Percentiles rank a stretch among this genome's conserved stretches.
These are phyloP conservation scores for Chrysomela aeneicollis DNA, from an alignment of 2,888 invertebrate species.

Conservation along the genomic window DNA sequence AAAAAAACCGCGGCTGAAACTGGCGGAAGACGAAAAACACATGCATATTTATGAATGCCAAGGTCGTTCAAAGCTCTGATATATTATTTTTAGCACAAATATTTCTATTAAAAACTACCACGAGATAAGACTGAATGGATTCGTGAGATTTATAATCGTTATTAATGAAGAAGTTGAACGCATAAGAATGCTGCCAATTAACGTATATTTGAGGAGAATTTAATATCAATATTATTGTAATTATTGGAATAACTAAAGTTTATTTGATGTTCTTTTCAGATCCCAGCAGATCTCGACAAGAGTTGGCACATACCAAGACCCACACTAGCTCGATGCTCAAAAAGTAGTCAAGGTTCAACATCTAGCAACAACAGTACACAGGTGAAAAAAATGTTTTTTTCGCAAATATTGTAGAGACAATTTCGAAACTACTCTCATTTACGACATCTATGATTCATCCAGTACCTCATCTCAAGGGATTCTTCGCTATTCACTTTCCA, in stretches of 20 bases:
- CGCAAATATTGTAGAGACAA: no score
- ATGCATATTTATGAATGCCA: conserved; percentile 35
- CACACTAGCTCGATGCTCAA: conserved; percentile 72
- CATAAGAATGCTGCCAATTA: no score
- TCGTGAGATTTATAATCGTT: no score
- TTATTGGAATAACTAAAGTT: background rate
- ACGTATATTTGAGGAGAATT: no score
- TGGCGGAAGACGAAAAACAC: background rate
- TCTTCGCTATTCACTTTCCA: no score
- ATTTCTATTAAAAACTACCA: background rate
- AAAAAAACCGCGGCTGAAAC: background rate
- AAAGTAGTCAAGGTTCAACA: conserved; percentile 74
- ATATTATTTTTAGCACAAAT: background rate
- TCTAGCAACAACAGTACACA: conserved; percentile 81
- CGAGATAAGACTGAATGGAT: background rate
- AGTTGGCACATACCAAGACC: conserved; percentile 87
- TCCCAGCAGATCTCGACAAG: conserved; percentile 60
- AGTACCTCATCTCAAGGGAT: background rate
- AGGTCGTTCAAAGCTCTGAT: conserved; percentile 28
- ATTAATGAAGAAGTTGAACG: background rate
- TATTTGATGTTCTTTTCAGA: conserved; percentile 48
- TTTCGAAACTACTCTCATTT: background rate
- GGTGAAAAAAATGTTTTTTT: conserved; percentile 65
- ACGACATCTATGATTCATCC: background rate
- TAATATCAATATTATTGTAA: no score